Percentiles rank a stretch among this genome's conserved stretches.
phyloP scores from a whole-genome alignment of 2,888 invertebrate genomes.

The Tachystola acroxantha region DNA sequence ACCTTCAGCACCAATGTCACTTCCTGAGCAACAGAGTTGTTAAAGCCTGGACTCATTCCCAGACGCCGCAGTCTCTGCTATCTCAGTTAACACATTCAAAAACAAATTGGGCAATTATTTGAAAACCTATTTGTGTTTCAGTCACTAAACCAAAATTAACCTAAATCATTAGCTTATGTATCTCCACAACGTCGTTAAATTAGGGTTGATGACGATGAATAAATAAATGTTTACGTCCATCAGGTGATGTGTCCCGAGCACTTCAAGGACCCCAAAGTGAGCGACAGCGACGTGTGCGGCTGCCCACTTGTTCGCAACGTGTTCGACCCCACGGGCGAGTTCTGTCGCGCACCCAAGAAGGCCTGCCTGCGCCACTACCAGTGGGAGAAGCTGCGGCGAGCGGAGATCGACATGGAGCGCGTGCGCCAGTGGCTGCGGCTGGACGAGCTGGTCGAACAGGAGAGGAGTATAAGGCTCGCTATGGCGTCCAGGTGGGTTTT shows the following conservation, averaged over 20 bases:
- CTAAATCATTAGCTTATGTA: too few species aligned
- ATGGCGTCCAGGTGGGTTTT: conserved; percentile 72
- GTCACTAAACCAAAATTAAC: too few species aligned
- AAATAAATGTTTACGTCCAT: too few species aligned
- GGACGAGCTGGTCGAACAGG: conserved; percentile 96
- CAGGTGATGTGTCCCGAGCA: conserved; percentile 97
- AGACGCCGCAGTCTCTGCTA: too few species aligned
- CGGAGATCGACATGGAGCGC: conserved; percentile 97
- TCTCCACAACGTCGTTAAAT: too few species aligned
- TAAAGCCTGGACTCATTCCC: too few species aligned
- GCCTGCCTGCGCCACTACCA: conserved; percentile 94
- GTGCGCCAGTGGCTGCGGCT: conserved; percentile 94
- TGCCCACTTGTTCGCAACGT: conserved; percentile 92
- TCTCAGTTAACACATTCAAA: too few species aligned
- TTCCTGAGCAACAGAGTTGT: too few species aligned
- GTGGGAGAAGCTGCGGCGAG: conserved; percentile 96
- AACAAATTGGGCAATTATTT: too few species aligned
- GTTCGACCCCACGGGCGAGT: conserved; percentile 90
- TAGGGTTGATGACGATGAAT: too few species aligned
- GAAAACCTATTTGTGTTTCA: too few species aligned
- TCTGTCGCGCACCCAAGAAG: conserved; percentile 93
- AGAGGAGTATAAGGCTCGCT: conserved; percentile 88
- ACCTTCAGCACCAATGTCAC: too few species aligned
- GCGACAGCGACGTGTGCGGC: conserved; percentile 93
- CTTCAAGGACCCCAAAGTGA: conserved; percentile 94